A percentile compares a stretch with the other conserved stretches of the same genome.
Conservation (phyloP, 1,140 invertebrate species). For the Camponotus vicinus region DNA sequence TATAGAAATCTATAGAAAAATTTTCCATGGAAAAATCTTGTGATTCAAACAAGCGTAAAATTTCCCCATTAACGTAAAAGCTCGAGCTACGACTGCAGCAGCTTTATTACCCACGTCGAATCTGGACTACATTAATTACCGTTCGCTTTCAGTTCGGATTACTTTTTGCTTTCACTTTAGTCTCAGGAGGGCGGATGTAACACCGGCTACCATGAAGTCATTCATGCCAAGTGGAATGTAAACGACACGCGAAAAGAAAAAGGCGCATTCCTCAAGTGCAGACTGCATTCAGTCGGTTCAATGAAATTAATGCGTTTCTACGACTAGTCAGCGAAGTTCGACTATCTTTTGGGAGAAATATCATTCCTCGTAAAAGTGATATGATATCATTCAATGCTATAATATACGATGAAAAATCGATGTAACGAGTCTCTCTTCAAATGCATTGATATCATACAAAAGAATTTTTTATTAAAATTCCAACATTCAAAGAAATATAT, state of each 20-base stretch:
- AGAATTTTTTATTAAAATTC: constrained; percentile 12
- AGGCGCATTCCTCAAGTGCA: constrained; percentile 56
- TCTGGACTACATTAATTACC: constrained; percentile 67
- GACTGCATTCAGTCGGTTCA: constrained; percentile 53
- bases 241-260: constrained; percentile 55
- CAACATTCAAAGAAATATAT: neutral
- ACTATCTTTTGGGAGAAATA: constrained; percentile 42
- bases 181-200: constrained; percentile 28
- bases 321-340: neutral
- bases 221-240: constrained; percentile 55
- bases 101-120: constrained; percentile 50
- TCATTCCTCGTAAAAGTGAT: neutral
- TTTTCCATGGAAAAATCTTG: neutral
- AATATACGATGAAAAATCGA: neutral
- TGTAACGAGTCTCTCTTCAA: neutral
- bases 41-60: constrained; percentile 33
- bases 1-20: neutral
- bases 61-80: constrained; percentile 2
- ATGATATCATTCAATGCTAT: neutral
- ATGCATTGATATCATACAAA: neutral
- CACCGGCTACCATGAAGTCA: constrained; percentile 34
- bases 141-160: constrained; percentile 32
- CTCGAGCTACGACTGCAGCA: neutral
- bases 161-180: constrained; percentile 44
- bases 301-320: constrained; percentile 60